Evolutionary conservation across 2,797 vertebrate genomes (phyloP), one percentile per base, ranked within the genome.

Genomic region (Lemur catta): DNA sequence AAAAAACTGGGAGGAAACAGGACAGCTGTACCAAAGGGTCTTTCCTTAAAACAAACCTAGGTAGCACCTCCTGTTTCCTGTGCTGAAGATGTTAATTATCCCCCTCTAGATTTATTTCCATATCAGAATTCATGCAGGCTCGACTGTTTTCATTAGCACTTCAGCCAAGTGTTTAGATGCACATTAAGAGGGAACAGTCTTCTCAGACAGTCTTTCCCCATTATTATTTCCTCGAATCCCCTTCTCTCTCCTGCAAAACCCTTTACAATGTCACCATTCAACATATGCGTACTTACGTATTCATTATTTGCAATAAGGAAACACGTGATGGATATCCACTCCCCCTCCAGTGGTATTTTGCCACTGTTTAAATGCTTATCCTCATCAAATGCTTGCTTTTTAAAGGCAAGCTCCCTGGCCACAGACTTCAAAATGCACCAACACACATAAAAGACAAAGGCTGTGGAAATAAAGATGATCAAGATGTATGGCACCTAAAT

Each of bases 401-500:
- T 6, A 52, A 59, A 88, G 22, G 63, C 38, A 63, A 52, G n/a
- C 52, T 43, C 50, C 63, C 43, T 89, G 52, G 65, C 38, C 35
- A 24, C 2, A n/a, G 52, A 30, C 72, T 48, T 59, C 65, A 74
- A 89, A 89, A 85, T 6, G 43, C 41, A 72, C 7, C 22, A 0
- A 48, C 6, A 38, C 0, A 12, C 28, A 4, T 12, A 11, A 38
- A 43, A 11, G 13, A 50, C 38, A 14, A 30, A 67, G 59, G 43
- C 78, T 14, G 9, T 28, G 24, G 59, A 35, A 88, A 69, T 26
- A 55, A 41, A 43, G 28, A 50, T 0, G 1, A 28, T 13, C 38
- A 4, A 26, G 12, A 48, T 50, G 26, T 10, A 20, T 0, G 2
- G n/a, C 12, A 46, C 28, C 55, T 26, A 3, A 26, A 33, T 1